Evolutionary conservation across 2,888 invertebrate species (phyloP), one percentile per base, ranked within the genome.

Genomic region (Electrophaes corylata): DNA sequence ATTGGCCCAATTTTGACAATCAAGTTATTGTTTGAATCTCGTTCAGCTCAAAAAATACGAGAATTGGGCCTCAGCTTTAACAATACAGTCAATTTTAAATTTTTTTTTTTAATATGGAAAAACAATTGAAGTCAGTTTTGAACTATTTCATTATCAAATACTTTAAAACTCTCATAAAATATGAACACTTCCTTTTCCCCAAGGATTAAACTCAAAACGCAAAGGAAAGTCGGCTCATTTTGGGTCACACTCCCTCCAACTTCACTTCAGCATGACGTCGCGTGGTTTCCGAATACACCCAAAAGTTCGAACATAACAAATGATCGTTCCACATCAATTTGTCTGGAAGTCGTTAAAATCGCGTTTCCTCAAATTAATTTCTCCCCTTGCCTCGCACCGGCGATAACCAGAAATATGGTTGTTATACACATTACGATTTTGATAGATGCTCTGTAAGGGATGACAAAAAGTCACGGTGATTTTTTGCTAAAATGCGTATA

Each of bases 291-390:
- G 78, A 84, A 83, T 81, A 81, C 59, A 52, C 56, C 72, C 56
- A 19, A 68, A 75, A 75, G 70, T 78, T 79, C 75, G 75, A 83
- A 79, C 76, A 73, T 81, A 81, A 86, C 85, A 87, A 86, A 86
- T 83, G 86, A 85, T 84, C 84, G 81, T 83, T 84, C 84, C 79
- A 72, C 81, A 75, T 84, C 86, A 85, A 86, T 86, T 86, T 84
- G 82, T 83, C 82, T 80, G 78, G 78, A 76, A 81, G 83, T 85
- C 83, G 86, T 85, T 86, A 86, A 84, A 85, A 84, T 84, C 81
- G 77, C 79, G 86, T 86, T 85, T 84, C 83, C 84, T 81, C 83
- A 81, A 83, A 86, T 84, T 85, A 89, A 89, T 90, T 87, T 88
- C 78, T 82, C 79, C 80, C 83, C 84, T 62, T 46, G 57, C 63